Evolutionary conservation across 2,797 vertebrate genomes (phyloP).

Genomic region (Galaxias olidus): DNA sequence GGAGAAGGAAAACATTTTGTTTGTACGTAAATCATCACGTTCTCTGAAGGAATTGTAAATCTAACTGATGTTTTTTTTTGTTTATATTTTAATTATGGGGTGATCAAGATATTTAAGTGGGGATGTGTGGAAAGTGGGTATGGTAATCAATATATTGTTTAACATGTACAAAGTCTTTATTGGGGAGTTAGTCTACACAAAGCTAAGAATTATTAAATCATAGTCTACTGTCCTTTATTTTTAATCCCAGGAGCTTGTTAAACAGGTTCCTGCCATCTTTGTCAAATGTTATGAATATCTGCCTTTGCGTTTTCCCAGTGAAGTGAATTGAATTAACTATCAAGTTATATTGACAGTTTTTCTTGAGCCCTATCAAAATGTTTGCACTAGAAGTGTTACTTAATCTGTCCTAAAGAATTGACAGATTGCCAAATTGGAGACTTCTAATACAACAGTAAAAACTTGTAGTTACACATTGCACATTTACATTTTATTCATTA

Average conservation of each 20-base stretch:
- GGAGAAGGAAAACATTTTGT: neutral
- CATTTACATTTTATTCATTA: too few relatives aligned
- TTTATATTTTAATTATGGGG: conserved; percentile 44
- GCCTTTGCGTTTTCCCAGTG: neutral
- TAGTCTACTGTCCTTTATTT: too few relatives aligned
- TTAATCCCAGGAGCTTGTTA: too few relatives aligned
- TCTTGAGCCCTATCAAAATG: neutral
- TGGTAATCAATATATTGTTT: neutral
- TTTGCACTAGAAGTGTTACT: neutral
- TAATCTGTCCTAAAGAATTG: too few relatives aligned
- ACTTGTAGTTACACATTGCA: too few relatives aligned
- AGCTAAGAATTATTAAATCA: too few relatives aligned
- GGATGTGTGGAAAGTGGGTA: conserved; percentile 18
- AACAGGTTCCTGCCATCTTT: too few relatives aligned
- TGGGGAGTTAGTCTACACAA: conserved; percentile 41
- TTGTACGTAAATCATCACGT: conserved; percentile 36
- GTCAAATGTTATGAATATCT: neutral
- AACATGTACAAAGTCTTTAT: conserved; percentile 22
- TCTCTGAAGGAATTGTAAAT: conserved; percentile 17
- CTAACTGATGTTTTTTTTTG: conserved; percentile 19
- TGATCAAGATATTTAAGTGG: conserved; percentile 41
- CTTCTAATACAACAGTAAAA: too few relatives aligned
- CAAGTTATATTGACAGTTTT: conserved; percentile 20
- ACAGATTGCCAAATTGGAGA: too few relatives aligned
- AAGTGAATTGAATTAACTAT: neutral